Base-by-base conservation (phyloP, 2,113 vertebrate species). In the Amblyopsis rosae region DNA sequence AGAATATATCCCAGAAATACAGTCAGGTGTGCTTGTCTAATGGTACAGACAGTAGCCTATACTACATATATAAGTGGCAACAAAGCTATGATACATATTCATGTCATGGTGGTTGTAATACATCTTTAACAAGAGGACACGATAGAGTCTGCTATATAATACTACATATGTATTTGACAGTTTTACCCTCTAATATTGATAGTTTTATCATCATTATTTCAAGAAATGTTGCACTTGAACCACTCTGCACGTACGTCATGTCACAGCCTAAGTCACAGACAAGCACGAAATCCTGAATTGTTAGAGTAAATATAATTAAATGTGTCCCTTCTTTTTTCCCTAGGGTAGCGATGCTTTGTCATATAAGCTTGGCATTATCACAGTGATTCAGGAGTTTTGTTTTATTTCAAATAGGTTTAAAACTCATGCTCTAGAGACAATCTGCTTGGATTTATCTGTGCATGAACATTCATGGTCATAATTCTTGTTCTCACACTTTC, bases 1-100 rank as follows among this genome's bases (percentile, higher is more conserved):
- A 46, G 56, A 61, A 35, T 55, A 55, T 60, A 12, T 41, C 55
- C 16, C 69, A 19, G 53, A 72, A 58, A 26, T 9, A 9, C 4
- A 5, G 19, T n/a, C 61, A 45, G 65, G 59, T 58, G 70, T 54
- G 32, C 6, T 50, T 57, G 17, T 61, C 63, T 59, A 17, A 41
- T 41, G 6, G 19, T 19, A 19, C 19, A 19, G 19, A 19, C 19
- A 41, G 35, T 41, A 6, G 3, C 35, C 35, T 19, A 41, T 41
- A 2, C 19, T 19, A 19, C 19, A 19, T 19, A 19, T 19, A 41
- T 41, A 41, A 41, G 35, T 41, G 35, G 3, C 35, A 41, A 0
- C 35, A 41, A 41, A 41, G 35, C 35, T 19, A 41, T 41, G 35
- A 19, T 19, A 19, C 19, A 19, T 19, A 19, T 19, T 41, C 35